phyloP scores from a whole-genome alignment of 23 tunicate genomes.

The Halocynthia aurantium region DNA sequence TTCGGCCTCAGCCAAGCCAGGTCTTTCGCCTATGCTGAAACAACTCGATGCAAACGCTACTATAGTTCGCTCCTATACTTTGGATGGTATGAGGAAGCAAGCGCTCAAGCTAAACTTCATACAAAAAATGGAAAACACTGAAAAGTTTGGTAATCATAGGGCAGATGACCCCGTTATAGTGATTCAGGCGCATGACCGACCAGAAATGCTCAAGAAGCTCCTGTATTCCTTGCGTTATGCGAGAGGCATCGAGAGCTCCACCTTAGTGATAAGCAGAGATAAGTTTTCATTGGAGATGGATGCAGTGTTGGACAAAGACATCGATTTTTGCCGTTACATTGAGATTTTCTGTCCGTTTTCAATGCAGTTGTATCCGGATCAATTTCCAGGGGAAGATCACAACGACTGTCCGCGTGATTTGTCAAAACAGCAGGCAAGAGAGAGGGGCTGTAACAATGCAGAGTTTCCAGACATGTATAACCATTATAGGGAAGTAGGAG shows the following conservation, averaged over 20 bases:
- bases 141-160: slow-evolving; percentile 43
- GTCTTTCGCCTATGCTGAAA: no score
- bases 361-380: slow-evolving; percentile 66
- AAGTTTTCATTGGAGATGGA: slow-evolving; percentile 43
- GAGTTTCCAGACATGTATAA: slow-evolving; percentile 77
- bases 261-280: slow-evolving; percentile 70
- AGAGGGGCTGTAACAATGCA: slow-evolving; percentile 79
- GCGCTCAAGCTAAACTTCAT: slow-evolving; percentile 31
- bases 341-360: slow-evolving; percentile 78
- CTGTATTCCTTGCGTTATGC: slow-evolving; percentile 44
- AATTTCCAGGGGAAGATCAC: slow-evolving; percentile 82
- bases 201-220: slow-evolving; percentile 42
- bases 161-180: slow-evolving; percentile 42
- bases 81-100: slow-evolving; percentile 5
- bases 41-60: no score
- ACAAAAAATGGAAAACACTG: slow-evolving; percentile 51
- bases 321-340: slow-evolving; percentile 81
- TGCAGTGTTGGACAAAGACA: slow-evolving; percentile 24
- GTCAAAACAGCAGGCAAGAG: slow-evolving; percentile 50
- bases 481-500: slow-evolving; percentile 81
- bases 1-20: no score
- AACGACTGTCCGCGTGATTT: slow-evolving; percentile 79
- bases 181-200: slow-evolving; percentile 67
- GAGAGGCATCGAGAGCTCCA: slow-evolving; percentile 60
- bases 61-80: neutral